A percentile compares a stretch with the other conserved stretches of the same genome.
phyloP scores from a whole-genome alignment of 2,797 vertebrate genomes.

The Syndactyla subalaris region DNA sequence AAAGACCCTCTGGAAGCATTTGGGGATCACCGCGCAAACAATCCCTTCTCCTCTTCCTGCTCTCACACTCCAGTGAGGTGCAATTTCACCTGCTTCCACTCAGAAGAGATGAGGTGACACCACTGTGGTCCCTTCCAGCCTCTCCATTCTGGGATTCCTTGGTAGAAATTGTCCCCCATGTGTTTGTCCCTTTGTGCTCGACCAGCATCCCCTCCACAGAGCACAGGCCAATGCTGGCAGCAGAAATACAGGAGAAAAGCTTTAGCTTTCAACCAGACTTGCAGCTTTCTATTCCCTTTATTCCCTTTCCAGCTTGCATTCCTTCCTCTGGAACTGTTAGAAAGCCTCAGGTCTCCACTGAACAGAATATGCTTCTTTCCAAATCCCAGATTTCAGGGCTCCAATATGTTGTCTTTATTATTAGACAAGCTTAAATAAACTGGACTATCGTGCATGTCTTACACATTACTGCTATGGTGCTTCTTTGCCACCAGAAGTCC shows the following conservation, averaged over 20 bases:
- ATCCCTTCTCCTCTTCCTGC: neutral
- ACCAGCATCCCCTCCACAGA: neutral
- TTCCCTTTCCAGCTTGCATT: neutral
- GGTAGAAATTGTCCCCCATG: neutral
- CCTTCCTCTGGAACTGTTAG: neutral
- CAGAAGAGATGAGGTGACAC: neutral
- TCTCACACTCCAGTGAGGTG: neutral
- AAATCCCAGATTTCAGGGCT: neutral
- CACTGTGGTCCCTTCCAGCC: neutral
- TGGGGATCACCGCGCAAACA: neutral
- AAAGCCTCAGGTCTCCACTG: neutral
- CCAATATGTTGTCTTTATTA: neutral
- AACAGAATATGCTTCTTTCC: neutral
- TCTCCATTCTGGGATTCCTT: neutral
- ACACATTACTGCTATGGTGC: neutral
- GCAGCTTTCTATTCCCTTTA: neutral
- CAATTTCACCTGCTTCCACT: neutral
- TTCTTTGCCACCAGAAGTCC: neutral
- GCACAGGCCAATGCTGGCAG: neutral
- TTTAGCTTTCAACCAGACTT: neutral
- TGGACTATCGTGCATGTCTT: neutral
- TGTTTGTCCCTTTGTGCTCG: neutral
- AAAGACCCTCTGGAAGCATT: neutral
- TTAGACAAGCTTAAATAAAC: neutral
- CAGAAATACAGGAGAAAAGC: neutral